Conservation (phyloP, 2,113 vertebrate species). For the Chamaetylas fuelleborni region DNA sequence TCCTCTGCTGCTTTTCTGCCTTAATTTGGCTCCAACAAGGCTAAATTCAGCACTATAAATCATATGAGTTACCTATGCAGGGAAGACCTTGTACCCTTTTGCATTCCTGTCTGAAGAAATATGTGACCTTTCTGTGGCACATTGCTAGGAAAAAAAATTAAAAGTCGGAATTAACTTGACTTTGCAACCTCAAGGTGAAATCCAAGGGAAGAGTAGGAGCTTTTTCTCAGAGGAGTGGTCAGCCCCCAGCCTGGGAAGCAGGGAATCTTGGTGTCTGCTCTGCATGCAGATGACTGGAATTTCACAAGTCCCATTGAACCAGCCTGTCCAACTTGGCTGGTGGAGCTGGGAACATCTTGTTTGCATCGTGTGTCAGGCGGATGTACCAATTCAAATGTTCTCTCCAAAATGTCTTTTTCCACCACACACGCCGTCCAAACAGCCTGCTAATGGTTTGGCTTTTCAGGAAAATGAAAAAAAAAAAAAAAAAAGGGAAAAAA, state of each 20-base stretch:
- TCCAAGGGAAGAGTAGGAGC: not conserved
- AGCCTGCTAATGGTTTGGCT: constrained; percentile 2
- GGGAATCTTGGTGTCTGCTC: not conserved
- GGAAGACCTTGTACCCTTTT: not conserved
- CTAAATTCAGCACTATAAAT: not conserved
- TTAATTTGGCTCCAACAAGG: not conserved
- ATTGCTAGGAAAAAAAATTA: not conserved
- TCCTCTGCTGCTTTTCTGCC: not conserved
- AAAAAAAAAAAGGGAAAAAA: not conserved
- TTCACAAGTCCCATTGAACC: not conserved
- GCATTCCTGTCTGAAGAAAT: not conserved
- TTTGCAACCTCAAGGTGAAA: constrained; percentile 4
- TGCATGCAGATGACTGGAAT: not conserved
- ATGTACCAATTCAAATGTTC: not conserved
- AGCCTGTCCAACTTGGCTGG: not conserved
- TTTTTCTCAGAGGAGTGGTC: not conserved
- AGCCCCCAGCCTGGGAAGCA: not conserved
- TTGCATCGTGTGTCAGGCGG: not conserved
- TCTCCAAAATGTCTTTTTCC: constrained; percentile 3
- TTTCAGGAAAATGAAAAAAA: not conserved
- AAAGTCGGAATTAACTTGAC: not conserved
- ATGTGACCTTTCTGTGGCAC: not conserved
- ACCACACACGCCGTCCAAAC: not conserved
- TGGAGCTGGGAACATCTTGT: constrained; percentile 5
- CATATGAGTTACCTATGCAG: not conserved